Evolutionary conservation across 2,113 vertebrate species (phyloP), one percentile per base, ranked within the genome.

Genomic region (Sebastes schlegelii): DNA sequence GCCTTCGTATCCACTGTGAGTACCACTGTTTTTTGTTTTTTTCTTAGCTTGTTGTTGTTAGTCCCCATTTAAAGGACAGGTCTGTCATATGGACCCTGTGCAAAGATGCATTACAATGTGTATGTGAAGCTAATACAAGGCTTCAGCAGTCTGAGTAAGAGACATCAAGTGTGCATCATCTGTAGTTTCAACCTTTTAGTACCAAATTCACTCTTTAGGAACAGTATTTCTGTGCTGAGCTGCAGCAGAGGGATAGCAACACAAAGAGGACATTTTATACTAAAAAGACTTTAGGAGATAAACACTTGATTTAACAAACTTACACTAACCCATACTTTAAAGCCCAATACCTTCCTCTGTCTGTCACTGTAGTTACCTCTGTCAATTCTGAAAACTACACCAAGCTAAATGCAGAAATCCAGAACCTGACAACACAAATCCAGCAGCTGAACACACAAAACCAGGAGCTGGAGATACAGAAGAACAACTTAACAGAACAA

Each of bases 391-490:
- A 48, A 61, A 48, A 61, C 5, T 8, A 34, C 16, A 2, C 1
- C 7, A 9, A 69, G 2, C 42, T 87, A 40, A 65, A 0, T 2
- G 4, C 0, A 45, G 40, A 75, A 26, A 74, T 42, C 1, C 1
- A 6, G 17, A 0, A 77, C 0, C 45, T 82, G 21, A n/a, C 1
- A 0, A 5, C 0, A 5, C 1, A 23, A 58, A 83, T 26, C n/a
- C 6, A 23, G 7, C 0, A 67, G 21, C 21, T 34, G 46, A 8
- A 8, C 16, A 42, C 12, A 17, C 43, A 4, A 11, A 60, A 43
- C 45, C 8, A 79, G 61, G 13, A 81, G 1, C 1, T 83, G 83
- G 2, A 64, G 23, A 2, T 1, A 12, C 1, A 90, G 4, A 83
- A 7, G 2, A 23, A 55, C 3, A 81, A 19, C 8, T 64, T 88